Conservation (phyloP, 1,140 invertebrate species). For the Ips typographus region DNA sequence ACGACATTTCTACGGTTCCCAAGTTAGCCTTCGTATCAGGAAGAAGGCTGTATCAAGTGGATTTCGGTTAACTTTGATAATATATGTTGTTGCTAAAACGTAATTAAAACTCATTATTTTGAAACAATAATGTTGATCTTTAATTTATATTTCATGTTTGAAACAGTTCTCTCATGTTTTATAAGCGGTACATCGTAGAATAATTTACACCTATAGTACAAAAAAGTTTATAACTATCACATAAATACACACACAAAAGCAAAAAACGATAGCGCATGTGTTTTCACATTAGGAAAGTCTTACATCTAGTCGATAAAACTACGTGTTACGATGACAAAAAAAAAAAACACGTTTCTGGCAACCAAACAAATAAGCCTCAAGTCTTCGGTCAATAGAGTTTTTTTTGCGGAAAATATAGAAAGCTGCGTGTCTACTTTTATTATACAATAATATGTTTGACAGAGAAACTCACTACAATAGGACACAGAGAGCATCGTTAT, state of each 20-base stretch:
- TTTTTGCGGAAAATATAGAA: too few relatives aligned
- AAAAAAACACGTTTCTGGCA: constrained; percentile 8
- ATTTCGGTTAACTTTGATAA: constrained; percentile 35
- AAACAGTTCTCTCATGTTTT: constrained; percentile 40
- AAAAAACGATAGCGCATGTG: constrained; percentile 42
- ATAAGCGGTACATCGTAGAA: constrained; percentile 45
- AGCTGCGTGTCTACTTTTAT: too few relatives aligned
- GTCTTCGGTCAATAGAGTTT: too few relatives aligned
- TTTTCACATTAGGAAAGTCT: constrained; percentile 37
- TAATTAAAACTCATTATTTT: constrained; percentile 14
- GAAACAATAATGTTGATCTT: constrained; percentile 45
- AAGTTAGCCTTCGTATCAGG: constrained; percentile 40
- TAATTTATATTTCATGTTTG: constrained; percentile 33
- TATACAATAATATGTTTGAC: too few relatives aligned
- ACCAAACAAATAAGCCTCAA: constrained; percentile 11
- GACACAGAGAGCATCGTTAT: too few relatives aligned
- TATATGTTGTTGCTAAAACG: not conserved
- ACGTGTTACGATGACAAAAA: not conserved
- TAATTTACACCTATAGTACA: constrained; percentile 50
- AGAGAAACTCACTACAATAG: too few relatives aligned
- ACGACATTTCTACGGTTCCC: constrained; percentile 35
- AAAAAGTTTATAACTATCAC: constrained; percentile 51
- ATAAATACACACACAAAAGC: constrained; percentile 50
- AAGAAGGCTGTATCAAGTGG: constrained; percentile 44
- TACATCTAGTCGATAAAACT: constrained; percentile 23